Evolutionary conservation across 2,888 invertebrate species (phyloP).

Genomic region (Galerucella pusilla): DNA sequence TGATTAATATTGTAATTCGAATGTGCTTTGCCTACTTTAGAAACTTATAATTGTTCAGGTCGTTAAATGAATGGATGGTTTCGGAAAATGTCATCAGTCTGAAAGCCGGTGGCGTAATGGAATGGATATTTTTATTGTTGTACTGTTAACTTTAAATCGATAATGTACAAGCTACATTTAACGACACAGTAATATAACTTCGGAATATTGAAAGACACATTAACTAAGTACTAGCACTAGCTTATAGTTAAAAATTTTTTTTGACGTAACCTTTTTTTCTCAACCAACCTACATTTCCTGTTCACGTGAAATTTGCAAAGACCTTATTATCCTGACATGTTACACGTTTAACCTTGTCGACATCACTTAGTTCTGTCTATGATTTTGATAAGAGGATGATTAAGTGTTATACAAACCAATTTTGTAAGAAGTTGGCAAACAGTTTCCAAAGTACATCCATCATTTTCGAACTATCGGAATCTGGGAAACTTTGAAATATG

Average conservation of each 20-base stretch:
- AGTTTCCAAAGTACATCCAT: constrained; percentile 6
- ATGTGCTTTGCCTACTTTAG: constrained; percentile 3
- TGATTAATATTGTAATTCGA: constrained; percentile 21
- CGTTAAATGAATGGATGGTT: constrained; percentile 3
- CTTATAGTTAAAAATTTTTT: no score
- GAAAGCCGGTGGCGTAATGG: neutral
- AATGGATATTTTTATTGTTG: neutral
- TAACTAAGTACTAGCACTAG: no score
- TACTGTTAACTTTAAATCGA: neutral
- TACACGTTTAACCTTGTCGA: constrained; percentile 8
- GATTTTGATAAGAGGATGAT: constrained; percentile 8
- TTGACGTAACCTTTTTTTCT: neutral
- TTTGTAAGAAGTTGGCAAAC: constrained; percentile 1
- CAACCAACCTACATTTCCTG: neutral
- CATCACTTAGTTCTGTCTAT: constrained; percentile 6
- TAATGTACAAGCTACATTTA: neutral
- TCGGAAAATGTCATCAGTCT: constrained; percentile 1
- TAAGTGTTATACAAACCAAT: constrained; percentile 2
- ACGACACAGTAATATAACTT: no score
- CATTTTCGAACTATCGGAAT: neutral
- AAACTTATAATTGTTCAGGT: constrained; percentile 11
- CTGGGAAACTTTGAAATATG: constrained; percentile 6
- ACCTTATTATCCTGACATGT: neutral
- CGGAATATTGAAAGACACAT: no score
- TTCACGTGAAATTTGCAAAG: neutral